Conservation (phyloP, 2,888 invertebrate species). For the Tromatobia lineatoria region DNA sequence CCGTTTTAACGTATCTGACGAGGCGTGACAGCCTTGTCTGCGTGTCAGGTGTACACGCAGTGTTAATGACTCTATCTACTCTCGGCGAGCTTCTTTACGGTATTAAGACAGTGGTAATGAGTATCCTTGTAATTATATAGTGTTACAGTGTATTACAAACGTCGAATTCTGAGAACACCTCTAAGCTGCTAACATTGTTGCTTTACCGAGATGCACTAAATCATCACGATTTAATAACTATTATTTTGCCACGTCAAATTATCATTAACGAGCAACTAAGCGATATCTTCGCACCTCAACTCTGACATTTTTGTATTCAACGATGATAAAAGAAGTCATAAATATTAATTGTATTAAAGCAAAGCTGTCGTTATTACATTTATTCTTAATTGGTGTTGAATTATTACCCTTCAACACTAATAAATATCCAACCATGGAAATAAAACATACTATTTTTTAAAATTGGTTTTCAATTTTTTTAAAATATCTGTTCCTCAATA, state of each 20-base stretch:
- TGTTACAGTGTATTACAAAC: background rate
- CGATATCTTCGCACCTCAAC: background rate
- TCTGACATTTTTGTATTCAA: background rate
- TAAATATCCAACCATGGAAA: too few species aligned
- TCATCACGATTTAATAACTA: constrained; percentile 26
- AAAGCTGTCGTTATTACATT: background rate
- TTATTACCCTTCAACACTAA: background rate
- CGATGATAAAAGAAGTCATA: background rate
- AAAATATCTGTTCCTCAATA: too few species aligned
- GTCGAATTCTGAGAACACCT: constrained; percentile 10
- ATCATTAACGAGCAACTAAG: constrained; percentile 7
- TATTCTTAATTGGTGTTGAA: background rate
- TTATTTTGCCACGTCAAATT: constrained; percentile 2
- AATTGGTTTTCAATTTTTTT: too few species aligned
- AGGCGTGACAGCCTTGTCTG: constrained; percentile 59
- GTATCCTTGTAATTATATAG: constrained; percentile 17
- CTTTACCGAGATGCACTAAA: constrained; percentile 9
- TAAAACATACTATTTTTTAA: too few species aligned
- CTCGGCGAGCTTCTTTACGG: constrained; percentile 1
- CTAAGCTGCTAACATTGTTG: constrained; percentile 20
- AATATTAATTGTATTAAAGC: background rate
- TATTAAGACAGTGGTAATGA: constrained; percentile 13
- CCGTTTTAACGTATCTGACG: constrained; percentile 59
- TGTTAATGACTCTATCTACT: constrained; percentile 40
- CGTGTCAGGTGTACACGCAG: constrained; percentile 27